phyloP scores from a whole-genome alignment of 1,140 invertebrate genomes.

The Zaprionus camerounensis region DNA sequence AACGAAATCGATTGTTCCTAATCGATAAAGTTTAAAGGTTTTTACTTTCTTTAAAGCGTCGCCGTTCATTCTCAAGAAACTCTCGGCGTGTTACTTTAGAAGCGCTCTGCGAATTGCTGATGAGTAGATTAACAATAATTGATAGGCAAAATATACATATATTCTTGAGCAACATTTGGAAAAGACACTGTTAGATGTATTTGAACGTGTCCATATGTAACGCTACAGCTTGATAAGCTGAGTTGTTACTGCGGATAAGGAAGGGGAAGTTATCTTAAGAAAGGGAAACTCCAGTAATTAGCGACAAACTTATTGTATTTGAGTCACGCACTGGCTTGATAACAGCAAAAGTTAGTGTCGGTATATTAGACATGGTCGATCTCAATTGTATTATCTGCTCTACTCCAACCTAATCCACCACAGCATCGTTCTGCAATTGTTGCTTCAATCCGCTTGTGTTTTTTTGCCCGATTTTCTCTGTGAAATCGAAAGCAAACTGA shows the following conservation, averaged over 20 bases:
- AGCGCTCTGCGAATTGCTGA: slow-evolving; percentile 22
- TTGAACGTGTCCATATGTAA: not conserved
- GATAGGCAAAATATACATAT: too few relatives aligned
- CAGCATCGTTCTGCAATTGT: not conserved
- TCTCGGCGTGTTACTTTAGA: slow-evolving; percentile 3
- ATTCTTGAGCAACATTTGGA: too few relatives aligned
- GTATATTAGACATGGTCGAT: not conserved
- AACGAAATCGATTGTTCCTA: too few relatives aligned
- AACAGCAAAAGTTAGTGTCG: not conserved
- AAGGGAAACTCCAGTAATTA: not conserved
- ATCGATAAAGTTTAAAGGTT: not conserved
- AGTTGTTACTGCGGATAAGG: not conserved
- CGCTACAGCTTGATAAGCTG: not conserved
- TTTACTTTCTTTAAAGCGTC: slow-evolving; percentile 6
- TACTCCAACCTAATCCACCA: not conserved
- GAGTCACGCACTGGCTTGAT: not conserved
- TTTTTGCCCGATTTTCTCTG: slow-evolving; percentile 36
- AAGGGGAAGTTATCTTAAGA: not conserved
- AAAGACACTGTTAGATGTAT: not conserved
- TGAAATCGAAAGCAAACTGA: slow-evolving; percentile 71
- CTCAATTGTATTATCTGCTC: not conserved
- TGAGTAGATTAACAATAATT: not conserved
- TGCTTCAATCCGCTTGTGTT: not conserved
- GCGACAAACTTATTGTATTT: not conserved
- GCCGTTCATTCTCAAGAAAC: slow-evolving; percentile 36